These are phyloP conservation scores for Paratrypauchen microcephalus DNA, from an alignment of 2,797 vertebrate genomes.

Conservation along the genomic window DNA sequence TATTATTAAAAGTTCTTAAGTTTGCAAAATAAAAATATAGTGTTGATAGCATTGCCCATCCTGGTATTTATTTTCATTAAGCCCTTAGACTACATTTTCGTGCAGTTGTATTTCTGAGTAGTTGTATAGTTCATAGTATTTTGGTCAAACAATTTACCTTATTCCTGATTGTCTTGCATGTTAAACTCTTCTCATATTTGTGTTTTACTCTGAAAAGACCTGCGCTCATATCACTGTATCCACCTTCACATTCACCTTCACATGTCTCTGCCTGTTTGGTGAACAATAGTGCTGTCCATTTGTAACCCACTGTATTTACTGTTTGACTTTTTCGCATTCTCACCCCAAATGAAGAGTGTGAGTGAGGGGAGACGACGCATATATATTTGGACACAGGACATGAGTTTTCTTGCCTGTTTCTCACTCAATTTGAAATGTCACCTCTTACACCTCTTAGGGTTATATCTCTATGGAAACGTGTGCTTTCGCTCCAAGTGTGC, in stretches of 20 bases:
- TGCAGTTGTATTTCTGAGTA: not conserved
- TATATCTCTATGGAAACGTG: not conserved
- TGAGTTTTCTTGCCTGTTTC: constrained; percentile 5
- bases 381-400: not conserved
- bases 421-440: constrained; percentile 1
- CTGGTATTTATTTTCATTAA: no score
- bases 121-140: not conserved
- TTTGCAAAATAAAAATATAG: no score
- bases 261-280: not conserved
- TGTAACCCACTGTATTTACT: not conserved
- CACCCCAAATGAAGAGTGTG: not conserved
- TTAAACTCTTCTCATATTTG: not conserved
- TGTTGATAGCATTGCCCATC: no score
- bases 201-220: not conserved
- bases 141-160: no score
- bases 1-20: no score
- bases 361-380: not conserved
- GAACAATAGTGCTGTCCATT: not conserved
- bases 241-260: not conserved
- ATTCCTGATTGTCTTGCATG: not conserved
- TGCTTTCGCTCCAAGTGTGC: not conserved
- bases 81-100: no score
- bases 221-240: not conserved
- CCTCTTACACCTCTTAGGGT: not conserved
- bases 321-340: not conserved